Conservation (phyloP, 2,888 invertebrate genomes). For the Eupithecia insigniata region DNA sequence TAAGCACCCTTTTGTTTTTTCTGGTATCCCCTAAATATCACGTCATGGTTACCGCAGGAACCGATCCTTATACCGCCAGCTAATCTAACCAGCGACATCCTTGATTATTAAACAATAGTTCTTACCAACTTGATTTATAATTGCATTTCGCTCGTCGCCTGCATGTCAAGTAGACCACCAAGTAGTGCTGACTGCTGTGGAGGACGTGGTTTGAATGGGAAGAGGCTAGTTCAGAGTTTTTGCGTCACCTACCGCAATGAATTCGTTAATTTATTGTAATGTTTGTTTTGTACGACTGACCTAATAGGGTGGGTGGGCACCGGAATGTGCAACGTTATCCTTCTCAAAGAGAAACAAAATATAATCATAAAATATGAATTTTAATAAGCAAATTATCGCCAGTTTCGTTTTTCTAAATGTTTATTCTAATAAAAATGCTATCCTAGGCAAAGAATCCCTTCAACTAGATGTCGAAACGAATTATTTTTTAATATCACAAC, state of each 20-base stretch:
- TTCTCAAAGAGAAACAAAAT: not conserved
- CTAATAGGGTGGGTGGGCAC: constrained; percentile 4
- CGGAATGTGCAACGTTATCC: not conserved
- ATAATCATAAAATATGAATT: too few species aligned
- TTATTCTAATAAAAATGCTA: too few species aligned
- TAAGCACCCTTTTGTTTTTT: not conserved
- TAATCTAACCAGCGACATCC: constrained; percentile 10
- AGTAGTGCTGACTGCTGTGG: constrained; percentile 35
- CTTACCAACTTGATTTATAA: constrained; percentile 46
- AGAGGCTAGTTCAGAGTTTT: constrained; percentile 45
- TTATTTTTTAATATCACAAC: not conserved
- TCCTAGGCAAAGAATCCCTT: too few species aligned
- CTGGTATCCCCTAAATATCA: not conserved
- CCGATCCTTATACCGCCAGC: not conserved
- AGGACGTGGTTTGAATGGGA: constrained; percentile 36
- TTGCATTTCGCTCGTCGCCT: constrained; percentile 31
- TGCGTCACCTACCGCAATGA: constrained; percentile 59
- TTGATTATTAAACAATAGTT: constrained; percentile 41
- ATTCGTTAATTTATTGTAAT: constrained; percentile 28
- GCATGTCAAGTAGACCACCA: constrained; percentile 56
- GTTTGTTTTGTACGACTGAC: constrained; percentile 13
- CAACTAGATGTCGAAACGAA: too few species aligned
- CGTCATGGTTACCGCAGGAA: not conserved
- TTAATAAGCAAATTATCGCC: not conserved
- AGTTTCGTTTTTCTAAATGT: too few species aligned